Evolutionary conservation across 2,888 invertebrate species (phyloP).

Genomic region (Formica aserva): DNA sequence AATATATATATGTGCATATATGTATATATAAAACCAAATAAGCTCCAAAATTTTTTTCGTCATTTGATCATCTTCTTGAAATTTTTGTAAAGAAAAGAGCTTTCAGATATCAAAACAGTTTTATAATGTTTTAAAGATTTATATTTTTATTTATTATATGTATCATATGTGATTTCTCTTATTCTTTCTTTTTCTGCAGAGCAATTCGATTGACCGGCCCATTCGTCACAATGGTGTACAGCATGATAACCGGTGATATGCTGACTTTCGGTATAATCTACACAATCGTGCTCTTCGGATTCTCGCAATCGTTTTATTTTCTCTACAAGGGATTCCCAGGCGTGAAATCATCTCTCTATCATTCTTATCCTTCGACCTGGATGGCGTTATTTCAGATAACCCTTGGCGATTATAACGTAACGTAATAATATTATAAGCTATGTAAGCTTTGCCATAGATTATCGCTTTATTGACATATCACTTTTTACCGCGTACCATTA

Average conservation of each 20-base stretch:
- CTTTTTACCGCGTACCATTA: conserved; percentile 28
- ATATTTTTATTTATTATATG: neutral
- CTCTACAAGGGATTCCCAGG: conserved; percentile 96
- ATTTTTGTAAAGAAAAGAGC: neutral
- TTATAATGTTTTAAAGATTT: neutral
- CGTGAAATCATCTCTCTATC: conserved; percentile 92
- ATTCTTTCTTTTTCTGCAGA: conserved; percentile 86
- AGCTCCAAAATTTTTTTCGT: neutral
- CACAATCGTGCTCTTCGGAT: conserved; percentile 96
- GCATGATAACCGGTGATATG: conserved; percentile 99
- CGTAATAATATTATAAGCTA: conserved; percentile 1
- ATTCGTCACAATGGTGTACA: conserved; percentile 99
- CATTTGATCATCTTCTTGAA: neutral
- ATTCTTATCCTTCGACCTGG: conserved; percentile 96
- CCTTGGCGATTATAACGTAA: conserved; percentile 97
- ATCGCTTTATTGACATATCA: conserved; percentile 55
- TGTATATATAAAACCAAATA: neutral
- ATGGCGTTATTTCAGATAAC: conserved; percentile 99
- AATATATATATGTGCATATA: neutral
- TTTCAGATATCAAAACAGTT: neutral
- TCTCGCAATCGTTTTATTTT: conserved; percentile 98
- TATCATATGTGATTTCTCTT: conserved; percentile 55
- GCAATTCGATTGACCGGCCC: conserved; percentile 98
- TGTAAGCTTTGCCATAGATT: conserved; percentile 83
- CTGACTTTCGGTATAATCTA: conserved; percentile 99